Evolutionary conservation across 2,113 vertebrate species (phyloP), one percentile per base, ranked within the genome.

Genomic region (Oncorhynchus mykiss): DNA sequence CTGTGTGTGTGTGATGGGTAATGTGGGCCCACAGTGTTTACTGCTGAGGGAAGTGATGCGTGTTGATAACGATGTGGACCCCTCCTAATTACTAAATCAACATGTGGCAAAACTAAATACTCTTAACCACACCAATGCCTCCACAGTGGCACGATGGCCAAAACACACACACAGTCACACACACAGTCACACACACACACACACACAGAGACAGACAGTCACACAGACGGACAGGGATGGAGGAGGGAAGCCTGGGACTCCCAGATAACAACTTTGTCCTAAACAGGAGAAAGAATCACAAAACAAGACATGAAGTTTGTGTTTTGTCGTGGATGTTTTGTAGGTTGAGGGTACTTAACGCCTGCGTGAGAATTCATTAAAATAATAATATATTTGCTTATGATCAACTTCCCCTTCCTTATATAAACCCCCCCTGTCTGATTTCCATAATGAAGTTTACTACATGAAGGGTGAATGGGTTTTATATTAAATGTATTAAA

Each of bases 21-120:
- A 9, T 45, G n/a, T 24, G 60, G 34, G 13, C 39, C 34, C n/a
- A 20, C 59, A 22, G 49, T 60, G 62, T 71, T 81, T 74, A 62
- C 54, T 24, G 3, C 20, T 67, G 9, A 60, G 57, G 20, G 65
- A 64, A 68, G 77, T 67, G 67, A 67, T 71, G 76, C 69, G 4
- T 72, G 75, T 34, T 74, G 75, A 81, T 80, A n/a, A 24, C 6
- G 34, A 68, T 72, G 73, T 39, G 70, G 68, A 71, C 76, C 73
- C 73, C 81, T 71, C 74, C 81, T 77, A 83, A 80, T 48, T 66
- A 27, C 25, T 20, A 25, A n/a, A 22, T 74, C 29, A 65, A 39
- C 57, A 69, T 62, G 70, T 70, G 73, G 70, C 65, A 76, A 65
- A 22, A 11, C 29, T 45, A 31, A 2, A 34, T 24, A 14, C 25